Evolutionary conservation across 2,797 vertebrate species (phyloP).

Genomic region (Nyctibius grandis): DNA sequence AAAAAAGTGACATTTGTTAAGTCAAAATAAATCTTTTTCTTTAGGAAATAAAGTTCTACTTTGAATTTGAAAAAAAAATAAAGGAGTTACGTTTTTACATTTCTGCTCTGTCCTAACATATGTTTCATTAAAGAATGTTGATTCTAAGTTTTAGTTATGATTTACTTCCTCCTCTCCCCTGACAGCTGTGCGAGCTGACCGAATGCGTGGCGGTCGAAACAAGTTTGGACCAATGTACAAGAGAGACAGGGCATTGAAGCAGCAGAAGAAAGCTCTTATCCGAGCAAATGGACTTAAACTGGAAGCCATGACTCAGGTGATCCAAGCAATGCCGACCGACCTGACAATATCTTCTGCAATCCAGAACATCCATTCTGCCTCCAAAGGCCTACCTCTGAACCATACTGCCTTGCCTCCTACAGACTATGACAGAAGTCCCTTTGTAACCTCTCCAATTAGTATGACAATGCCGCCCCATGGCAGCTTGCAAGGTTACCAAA

Average conservation of each 20-base stretch:
- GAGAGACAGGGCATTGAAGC: constrained; percentile 94
- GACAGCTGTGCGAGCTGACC: constrained; percentile 93
- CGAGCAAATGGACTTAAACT: constrained; percentile 97
- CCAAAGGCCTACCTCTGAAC: constrained; percentile 95
- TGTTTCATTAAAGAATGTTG: neutral
- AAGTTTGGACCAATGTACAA: constrained; percentile 99
- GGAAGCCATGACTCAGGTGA: constrained; percentile 97
- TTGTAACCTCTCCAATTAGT: constrained; percentile 95
- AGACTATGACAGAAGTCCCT: constrained; percentile 97
- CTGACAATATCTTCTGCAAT: constrained; percentile 95
- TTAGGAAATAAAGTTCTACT: neutral
- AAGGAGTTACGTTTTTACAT: neutral
- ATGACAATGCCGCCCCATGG: constrained; percentile 96
- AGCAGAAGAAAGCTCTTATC: constrained; percentile 98
- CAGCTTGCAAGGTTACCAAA: constrained; percentile 93
- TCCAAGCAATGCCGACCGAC: constrained; percentile 95
- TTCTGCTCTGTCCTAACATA: neutral
- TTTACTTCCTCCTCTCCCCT: neutral
- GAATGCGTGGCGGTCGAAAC: constrained; percentile 97
- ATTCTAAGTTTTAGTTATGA: neutral
- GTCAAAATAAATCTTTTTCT: neutral
- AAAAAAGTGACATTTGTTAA: constrained; percentile 5
- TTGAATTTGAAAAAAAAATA: neutral
- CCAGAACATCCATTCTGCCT: constrained; percentile 95
- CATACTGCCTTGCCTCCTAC: constrained; percentile 93